A percentile compares a stretch with the other conserved stretches of the same genome.
phyloP scores from a whole-genome alignment of 1,140 invertebrate genomes.

The Plectrocnemia conspersa region DNA sequence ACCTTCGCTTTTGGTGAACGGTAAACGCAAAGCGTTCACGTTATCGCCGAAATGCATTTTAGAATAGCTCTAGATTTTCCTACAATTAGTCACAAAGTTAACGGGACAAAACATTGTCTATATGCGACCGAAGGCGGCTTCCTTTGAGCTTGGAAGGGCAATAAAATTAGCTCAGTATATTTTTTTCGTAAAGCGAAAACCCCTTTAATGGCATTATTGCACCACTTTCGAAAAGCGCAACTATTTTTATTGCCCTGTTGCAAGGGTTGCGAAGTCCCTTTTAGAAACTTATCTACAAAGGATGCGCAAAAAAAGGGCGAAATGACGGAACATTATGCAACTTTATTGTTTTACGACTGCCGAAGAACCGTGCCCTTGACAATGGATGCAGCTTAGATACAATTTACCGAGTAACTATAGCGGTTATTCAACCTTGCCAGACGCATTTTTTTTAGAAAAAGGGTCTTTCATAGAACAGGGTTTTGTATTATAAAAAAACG shows the following conservation, averaged over 20 bases:
- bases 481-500: too few relatives aligned
- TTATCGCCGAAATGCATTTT: slow-evolving; percentile 5
- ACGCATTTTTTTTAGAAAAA: slow-evolving; percentile 21
- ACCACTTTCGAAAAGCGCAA: slow-evolving; percentile 5
- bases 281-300: slow-evolving; percentile 16
- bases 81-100: slow-evolving; percentile 14
- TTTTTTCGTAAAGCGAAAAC: slow-evolving; percentile 1
- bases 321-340: slow-evolving; percentile 15
- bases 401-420: slow-evolving; percentile 23
- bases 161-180: background rate
- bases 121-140: too few relatives aligned
- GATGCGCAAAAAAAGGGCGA: slow-evolving; percentile 7
- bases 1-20: background rate
- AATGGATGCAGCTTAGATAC: slow-evolving; percentile 12
- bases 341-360: slow-evolving; percentile 16
- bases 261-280: slow-evolving; percentile 16
- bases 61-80: slow-evolving; percentile 14
- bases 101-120: too few relatives aligned
- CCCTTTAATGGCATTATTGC: background rate
- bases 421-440: slow-evolving; percentile 33
- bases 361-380: slow-evolving; percentile 18
- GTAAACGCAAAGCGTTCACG: slow-evolving; percentile 4
- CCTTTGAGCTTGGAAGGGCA: background rate
- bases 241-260: slow-evolving; percentile 13
- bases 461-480: too few relatives aligned